Conservation (phyloP, 1,140 invertebrate species). For the Drosophila pectinifera region DNA sequence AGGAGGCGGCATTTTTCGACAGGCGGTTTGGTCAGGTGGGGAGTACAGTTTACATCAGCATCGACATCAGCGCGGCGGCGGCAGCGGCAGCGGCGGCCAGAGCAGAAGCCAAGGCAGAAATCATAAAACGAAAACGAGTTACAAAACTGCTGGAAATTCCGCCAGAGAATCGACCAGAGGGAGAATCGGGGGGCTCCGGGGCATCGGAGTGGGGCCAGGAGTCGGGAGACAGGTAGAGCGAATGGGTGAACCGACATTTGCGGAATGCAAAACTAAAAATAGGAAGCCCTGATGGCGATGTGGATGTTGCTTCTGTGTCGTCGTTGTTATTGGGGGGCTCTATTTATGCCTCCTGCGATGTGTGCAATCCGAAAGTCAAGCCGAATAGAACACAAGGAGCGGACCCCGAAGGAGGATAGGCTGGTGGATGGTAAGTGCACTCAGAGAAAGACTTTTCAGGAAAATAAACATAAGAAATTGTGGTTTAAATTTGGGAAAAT, state of each 20-base stretch:
- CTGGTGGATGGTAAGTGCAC: constrained; percentile 18
- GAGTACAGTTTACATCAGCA: constrained; percentile 53
- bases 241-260: constrained; percentile 56
- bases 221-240: constrained; percentile 25
- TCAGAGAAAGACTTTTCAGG: background rate
- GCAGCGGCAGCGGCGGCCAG: background rate
- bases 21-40: constrained; percentile 39
- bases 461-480: no score
- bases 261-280: constrained; percentile 65
- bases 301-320: constrained; percentile 43
- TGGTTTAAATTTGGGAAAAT: background rate
- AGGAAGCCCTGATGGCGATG: constrained; percentile 44
- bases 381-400: constrained; percentile 39
- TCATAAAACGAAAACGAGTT: constrained; percentile 83
- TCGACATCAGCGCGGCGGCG: constrained; percentile 35
- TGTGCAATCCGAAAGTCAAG: constrained; percentile 46
- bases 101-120: constrained; percentile 60
- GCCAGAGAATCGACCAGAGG: constrained; percentile 38
- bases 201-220: background rate
- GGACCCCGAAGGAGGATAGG: constrained; percentile 18
- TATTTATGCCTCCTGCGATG: constrained; percentile 72
- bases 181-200: constrained; percentile 6
- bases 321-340: constrained; percentile 41
- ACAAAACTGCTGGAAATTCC: constrained; percentile 76
- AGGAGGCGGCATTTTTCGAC: constrained; percentile 18